These are phyloP conservation scores for Hipparchia semele DNA, from an alignment of 2,888 invertebrate species.

Conservation along the genomic window DNA sequence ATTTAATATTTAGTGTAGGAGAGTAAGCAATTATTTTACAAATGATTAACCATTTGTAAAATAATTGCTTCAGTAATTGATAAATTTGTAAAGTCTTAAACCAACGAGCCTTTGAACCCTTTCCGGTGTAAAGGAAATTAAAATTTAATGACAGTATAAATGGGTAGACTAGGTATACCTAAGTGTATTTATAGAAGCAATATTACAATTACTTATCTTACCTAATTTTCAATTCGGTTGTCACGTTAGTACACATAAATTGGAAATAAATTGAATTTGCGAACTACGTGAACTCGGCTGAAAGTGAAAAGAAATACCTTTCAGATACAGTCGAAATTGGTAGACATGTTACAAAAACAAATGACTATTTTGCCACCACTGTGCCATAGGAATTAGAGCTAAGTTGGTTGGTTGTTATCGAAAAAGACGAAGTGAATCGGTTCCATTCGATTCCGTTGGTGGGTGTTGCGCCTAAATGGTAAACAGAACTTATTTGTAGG, in stretches of 20 bases:
- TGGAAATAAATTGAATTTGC: constrained; percentile 13
- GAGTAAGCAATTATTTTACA: neutral
- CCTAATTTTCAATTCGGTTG: constrained; percentile 5
- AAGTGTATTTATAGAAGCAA: neutral
- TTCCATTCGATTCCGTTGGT: too few species aligned
- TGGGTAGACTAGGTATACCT: neutral
- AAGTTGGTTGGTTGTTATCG: too few species aligned
- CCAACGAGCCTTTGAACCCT: neutral
- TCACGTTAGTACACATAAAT: constrained; percentile 1
- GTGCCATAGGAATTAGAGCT: too few species aligned
- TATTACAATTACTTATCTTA: neutral
- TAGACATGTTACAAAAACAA: too few species aligned
- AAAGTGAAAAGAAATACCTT: too few species aligned
- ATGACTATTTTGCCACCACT: too few species aligned
- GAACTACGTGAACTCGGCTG: neutral
- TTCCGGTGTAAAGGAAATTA: neutral
- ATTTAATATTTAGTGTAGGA: neutral
- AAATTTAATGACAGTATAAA: neutral
- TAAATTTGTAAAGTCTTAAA: neutral
- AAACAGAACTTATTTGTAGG: too few species aligned
- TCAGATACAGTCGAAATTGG: too few species aligned
- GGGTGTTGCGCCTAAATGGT: too few species aligned
- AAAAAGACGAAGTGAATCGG: too few species aligned
- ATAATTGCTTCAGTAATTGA: neutral
- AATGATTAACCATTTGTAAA: neutral